These are phyloP conservation scores for Gonatopus flavifemur DNA, from an alignment of 1,140 invertebrate species.

Conservation along the genomic window DNA sequence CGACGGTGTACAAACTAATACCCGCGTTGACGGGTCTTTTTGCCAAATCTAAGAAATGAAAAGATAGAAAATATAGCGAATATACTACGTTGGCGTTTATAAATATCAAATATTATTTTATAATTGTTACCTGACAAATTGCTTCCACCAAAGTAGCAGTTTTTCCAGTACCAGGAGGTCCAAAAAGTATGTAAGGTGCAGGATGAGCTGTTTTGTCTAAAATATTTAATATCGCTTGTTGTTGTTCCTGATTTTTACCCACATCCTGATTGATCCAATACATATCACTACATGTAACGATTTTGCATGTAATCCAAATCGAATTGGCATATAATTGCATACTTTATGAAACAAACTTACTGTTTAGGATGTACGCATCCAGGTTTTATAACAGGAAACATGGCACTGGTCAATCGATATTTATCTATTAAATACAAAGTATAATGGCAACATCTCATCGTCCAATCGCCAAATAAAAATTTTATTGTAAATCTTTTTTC, in stretches of 20 bases:
- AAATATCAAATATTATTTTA: neutral
- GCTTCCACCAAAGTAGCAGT: constrained; percentile 77
- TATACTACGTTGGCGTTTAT: neutral
- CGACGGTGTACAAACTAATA: constrained; percentile 73
- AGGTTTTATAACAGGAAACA: constrained; percentile 27
- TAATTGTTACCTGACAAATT: constrained; percentile 63
- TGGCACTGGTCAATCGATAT: constrained; percentile 16
- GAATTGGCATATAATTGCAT: neutral
- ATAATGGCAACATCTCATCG: constrained; percentile 28
- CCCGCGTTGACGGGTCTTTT: constrained; percentile 50
- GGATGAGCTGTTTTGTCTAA: constrained; percentile 58
- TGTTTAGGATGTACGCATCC: neutral
- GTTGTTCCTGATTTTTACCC: constrained; percentile 62
- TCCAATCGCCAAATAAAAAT: constrained; percentile 23
- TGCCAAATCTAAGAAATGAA: constrained; percentile 42
- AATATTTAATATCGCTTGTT: constrained; percentile 17
- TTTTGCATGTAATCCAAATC: neutral
- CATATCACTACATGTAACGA: constrained; percentile 6
- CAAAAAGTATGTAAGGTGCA: constrained; percentile 76
- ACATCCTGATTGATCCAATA: constrained; percentile 72
- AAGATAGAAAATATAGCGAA: neutral
- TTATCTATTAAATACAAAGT: constrained; percentile 24
- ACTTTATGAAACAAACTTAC: constrained; percentile 10
- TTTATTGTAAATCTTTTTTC: constrained; percentile 19
- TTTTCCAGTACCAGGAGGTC: constrained; percentile 82